Percentiles rank a stretch among this genome's conserved stretches.
Evolutionary conservation across 1,140 invertebrate genomes (phyloP).

Genomic region (Drosophila orena): DNA sequence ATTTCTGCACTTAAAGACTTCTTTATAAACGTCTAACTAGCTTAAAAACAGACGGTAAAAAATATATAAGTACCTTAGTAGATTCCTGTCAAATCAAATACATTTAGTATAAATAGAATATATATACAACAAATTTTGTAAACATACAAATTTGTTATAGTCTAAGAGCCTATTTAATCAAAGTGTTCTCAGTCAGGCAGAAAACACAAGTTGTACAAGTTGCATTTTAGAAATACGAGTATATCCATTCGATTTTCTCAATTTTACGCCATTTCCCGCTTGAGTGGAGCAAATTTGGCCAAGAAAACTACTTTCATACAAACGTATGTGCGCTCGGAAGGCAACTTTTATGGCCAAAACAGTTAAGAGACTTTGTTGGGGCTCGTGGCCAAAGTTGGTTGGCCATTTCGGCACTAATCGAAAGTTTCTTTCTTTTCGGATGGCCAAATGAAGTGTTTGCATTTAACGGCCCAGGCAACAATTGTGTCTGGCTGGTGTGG

Average conservation of each 20-base stretch:
- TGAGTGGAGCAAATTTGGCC: constrained; percentile 18
- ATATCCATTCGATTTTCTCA: constrained; percentile 20
- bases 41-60: not conserved
- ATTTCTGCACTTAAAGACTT: not conserved
- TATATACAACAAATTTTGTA: no score
- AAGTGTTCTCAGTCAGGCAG: constrained; percentile 7
- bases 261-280: constrained; percentile 26
- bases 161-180: not conserved
- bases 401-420: constrained; percentile 45
- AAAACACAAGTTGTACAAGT: constrained; percentile 27
- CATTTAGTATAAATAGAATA: no score
- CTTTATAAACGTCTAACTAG: not conserved
- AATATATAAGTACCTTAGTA: no score
- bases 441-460: constrained; percentile 64
- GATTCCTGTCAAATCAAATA: no score
- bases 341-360: constrained; percentile 32
- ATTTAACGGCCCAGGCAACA: constrained; percentile 36
- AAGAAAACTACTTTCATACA: constrained; percentile 4
- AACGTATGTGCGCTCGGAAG: not conserved
- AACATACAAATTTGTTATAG: not conserved
- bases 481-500: constrained; percentile 16
- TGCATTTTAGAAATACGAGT: constrained; percentile 25
- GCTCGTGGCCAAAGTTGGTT: constrained; percentile 36
- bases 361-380: constrained; percentile 44
- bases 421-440: constrained; percentile 29